phyloP scores from a whole-genome alignment of 2,113 vertebrate species.

The Dasypus novemcinctus region DNA sequence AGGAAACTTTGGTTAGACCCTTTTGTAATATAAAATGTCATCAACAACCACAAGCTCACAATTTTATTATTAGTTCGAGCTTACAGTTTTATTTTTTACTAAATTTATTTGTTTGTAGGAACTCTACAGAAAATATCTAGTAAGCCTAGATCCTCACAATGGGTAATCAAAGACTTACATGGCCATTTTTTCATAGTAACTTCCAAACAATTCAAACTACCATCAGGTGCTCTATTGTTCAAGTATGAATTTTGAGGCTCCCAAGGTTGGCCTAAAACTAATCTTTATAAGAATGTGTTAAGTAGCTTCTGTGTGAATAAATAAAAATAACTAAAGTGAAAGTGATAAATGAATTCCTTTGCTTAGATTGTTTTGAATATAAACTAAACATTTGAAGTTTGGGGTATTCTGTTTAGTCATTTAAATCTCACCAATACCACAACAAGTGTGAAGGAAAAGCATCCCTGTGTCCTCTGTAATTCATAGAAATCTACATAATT shows the following conservation, averaged over 20 bases:
- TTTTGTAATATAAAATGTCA: not conserved
- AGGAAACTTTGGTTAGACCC: not conserved
- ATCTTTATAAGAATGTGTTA: slow-evolving; percentile 62
- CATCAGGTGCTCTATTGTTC: slow-evolving; percentile 35
- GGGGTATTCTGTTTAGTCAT: not conserved
- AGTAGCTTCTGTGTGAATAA: slow-evolving; percentile 48
- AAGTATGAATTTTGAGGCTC: slow-evolving; percentile 29
- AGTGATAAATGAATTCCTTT: slow-evolving; percentile 75
- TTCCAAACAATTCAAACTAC: not conserved
- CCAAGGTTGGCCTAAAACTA: slow-evolving; percentile 43
- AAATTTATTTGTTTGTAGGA: not conserved
- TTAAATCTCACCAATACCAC: slow-evolving; percentile 72
- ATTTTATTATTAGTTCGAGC: not conserved
- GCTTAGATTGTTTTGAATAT: slow-evolving; percentile 71
- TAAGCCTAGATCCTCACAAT: not conserved
- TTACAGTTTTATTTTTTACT: not conserved
- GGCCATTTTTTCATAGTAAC: not conserved
- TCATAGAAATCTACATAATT: slow-evolving; percentile 77
- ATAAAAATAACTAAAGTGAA: slow-evolving; percentile 67
- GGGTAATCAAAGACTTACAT: not conserved
- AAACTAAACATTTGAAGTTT: slow-evolving; percentile 54
- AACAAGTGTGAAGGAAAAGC: slow-evolving; percentile 62
- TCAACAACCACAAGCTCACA: not conserved
- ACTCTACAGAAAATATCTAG: not conserved
- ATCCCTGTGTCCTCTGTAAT: slow-evolving; percentile 70